Conservation (phyloP, 2,797 vertebrate species). For the Podargus strigoides region DNA sequence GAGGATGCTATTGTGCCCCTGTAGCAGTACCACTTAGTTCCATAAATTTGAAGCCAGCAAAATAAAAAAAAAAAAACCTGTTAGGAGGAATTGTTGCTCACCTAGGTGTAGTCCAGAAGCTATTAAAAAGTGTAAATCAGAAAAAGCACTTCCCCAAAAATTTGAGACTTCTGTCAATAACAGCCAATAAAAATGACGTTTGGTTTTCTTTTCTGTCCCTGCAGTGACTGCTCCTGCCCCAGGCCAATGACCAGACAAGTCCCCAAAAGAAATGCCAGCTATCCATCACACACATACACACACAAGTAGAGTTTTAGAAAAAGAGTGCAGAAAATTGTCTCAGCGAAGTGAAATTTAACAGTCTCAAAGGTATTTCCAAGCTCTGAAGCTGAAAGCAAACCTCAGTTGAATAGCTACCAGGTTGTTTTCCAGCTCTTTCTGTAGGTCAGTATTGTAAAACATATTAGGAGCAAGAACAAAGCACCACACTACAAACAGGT, state of each 20-base stretch:
- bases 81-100: background rate
- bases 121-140: conserved; percentile 26
- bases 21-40: background rate
- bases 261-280: background rate
- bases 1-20: background rate
- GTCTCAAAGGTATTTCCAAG: background rate
- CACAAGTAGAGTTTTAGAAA: background rate
- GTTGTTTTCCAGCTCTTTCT: background rate
- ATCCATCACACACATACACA: background rate
- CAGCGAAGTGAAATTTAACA: background rate
- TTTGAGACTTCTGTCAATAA: background rate
- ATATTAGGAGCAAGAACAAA: background rate
- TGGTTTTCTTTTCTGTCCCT: background rate
- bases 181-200: background rate
- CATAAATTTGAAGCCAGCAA: background rate
- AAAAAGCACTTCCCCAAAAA: background rate
- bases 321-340: background rate
- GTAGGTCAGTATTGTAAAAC: background rate
- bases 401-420: background rate
- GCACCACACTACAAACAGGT: background rate
- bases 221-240: background rate
- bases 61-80: background rate
- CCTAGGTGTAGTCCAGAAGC: background rate
- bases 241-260: background rate
- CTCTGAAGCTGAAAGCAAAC: background rate